Conservation (phyloP, 2,888 invertebrate species). For the Tiliacea citrago region DNA sequence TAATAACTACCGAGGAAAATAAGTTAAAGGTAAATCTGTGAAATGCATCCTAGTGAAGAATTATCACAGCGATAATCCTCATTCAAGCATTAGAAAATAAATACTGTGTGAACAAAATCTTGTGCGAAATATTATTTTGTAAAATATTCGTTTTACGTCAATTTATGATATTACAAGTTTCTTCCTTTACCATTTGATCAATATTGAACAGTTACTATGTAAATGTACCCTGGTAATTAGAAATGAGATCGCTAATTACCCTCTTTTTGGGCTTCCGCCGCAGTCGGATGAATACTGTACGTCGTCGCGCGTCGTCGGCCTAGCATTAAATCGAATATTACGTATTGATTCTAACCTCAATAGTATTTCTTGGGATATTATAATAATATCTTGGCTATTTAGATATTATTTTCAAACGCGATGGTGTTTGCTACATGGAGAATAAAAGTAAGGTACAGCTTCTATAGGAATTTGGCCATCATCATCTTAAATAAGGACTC, state of each 20-base stretch:
- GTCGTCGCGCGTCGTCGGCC: not conserved
- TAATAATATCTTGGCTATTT: conserved; percentile 4
- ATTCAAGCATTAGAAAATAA: not conserved
- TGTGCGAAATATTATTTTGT: not conserved
- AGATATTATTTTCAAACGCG: not conserved
- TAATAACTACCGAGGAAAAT: not conserved
- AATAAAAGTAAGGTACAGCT: not conserved
- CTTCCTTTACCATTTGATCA: not conserved
- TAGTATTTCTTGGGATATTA: not conserved
- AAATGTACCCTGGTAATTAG: not conserved
- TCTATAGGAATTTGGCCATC: not conserved
- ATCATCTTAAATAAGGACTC: not conserved
- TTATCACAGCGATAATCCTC: not conserved
- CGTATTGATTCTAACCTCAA: not conserved
- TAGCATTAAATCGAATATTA: not conserved
- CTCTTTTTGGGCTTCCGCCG: not conserved
- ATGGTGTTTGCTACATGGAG: not conserved
- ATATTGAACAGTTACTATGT: not conserved
- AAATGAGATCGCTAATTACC: not conserved
- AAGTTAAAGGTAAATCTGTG: not conserved
- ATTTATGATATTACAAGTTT: not conserved
- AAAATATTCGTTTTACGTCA: not conserved
- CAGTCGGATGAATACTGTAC: not conserved
- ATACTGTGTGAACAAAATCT: not conserved
- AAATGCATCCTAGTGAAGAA: not conserved